Percentiles rank a stretch among this genome's conserved stretches.
These are phyloP conservation scores for Aphaenogaster floridana DNA, from an alignment of 1,140 invertebrate genomes.

Conservation along the genomic window DNA sequence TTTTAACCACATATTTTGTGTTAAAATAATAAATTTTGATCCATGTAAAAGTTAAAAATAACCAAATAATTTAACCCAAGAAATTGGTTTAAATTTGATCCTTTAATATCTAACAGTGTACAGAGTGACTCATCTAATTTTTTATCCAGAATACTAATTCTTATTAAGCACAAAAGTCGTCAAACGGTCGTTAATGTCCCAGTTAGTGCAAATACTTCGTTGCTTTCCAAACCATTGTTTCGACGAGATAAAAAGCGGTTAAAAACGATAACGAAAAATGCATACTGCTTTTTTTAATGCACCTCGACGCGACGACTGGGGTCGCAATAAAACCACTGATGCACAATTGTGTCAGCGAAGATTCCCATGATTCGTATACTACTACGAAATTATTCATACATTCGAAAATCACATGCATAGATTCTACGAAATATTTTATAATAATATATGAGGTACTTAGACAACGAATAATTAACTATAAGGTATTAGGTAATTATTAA, in stretches of 20 bases:
- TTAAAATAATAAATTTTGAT: too few relatives aligned
- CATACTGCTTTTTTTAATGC: background rate
- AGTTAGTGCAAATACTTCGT: background rate
- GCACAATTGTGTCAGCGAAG: background rate
- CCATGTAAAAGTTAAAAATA: too few relatives aligned
- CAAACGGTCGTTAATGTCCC: background rate
- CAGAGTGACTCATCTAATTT: constrained; percentile 16
- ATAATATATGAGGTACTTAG: background rate
- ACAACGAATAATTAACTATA: too few relatives aligned
- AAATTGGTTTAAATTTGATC: too few relatives aligned
- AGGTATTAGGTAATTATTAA: background rate
- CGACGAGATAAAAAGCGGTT: background rate
- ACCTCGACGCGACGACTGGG: background rate
- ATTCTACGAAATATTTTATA: background rate
- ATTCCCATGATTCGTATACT: background rate
- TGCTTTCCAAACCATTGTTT: background rate
- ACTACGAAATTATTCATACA: background rate
- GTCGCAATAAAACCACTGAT: constrained; percentile 22
- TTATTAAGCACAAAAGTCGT: background rate
- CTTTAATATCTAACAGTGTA: background rate
- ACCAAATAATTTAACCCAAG: too few relatives aligned
- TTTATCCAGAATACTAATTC: background rate
- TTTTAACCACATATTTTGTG: too few relatives aligned
- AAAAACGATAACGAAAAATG: constrained; percentile 11
- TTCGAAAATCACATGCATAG: background rate